Percentiles rank a stretch among this genome's conserved stretches.
Conservation (phyloP, 1,140 invertebrate species). For the Papilio dardanus region DNA sequence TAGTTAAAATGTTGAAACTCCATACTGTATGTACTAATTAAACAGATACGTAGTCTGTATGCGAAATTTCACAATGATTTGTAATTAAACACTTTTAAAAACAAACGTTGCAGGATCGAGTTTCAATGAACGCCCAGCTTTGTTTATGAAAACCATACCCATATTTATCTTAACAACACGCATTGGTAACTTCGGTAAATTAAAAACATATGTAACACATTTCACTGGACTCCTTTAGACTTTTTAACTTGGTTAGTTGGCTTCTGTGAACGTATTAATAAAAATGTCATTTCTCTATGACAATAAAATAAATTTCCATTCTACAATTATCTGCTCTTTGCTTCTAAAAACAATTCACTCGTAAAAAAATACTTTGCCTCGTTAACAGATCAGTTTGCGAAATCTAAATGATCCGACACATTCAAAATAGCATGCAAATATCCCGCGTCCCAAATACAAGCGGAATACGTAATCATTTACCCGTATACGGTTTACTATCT, state of each 20-base stretch:
- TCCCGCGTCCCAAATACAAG: background rate
- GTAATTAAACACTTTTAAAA: background rate
- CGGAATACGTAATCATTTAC: background rate
- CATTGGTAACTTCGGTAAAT: background rate
- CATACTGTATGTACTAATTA: background rate
- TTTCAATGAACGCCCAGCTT: background rate
- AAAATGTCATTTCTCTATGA: no score
- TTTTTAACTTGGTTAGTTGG: no score
- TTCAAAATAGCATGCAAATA: slow-evolving; percentile 15
- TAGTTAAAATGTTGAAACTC: background rate
- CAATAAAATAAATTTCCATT: no score
- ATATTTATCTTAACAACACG: background rate
- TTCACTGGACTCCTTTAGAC: no score
- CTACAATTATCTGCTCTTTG: background rate
- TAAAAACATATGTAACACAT: no score
- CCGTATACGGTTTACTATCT: background rate
- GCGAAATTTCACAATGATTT: slow-evolving; percentile 7
- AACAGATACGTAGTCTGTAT: background rate
- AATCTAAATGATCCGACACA: slow-evolving; percentile 20
- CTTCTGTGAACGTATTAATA: no score
- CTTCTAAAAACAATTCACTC: background rate
- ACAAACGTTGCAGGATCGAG: background rate
- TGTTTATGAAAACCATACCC: slow-evolving; percentile 5
- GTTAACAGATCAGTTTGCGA: slow-evolving; percentile 6
- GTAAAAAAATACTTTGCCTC: background rate